Base-by-base conservation (phyloP, 2,797 vertebrate genomes). In the Typhlichthys subterraneus region DNA sequence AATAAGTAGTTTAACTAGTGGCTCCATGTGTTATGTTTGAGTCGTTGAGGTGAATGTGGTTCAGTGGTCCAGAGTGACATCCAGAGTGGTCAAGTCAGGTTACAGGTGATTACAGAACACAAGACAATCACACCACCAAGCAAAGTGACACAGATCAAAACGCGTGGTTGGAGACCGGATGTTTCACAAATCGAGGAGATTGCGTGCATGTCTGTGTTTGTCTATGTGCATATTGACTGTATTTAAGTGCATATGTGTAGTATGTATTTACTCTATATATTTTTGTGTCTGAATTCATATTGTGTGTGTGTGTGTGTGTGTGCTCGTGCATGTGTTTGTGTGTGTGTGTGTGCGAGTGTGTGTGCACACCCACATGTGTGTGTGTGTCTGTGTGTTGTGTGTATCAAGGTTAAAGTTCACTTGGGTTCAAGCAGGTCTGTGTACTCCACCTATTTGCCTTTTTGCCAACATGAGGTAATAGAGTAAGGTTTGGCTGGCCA, bases 341-440 rank as follows among this genome's bases (percentile, higher is more conserved):
- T 23, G 23, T 23, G 23, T 23, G 23, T 23, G 23, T 3, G 23
- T 3, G 19, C 19, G 19, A 23, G 19, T 23, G 19, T 23, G 19
- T 23, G 19, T 23, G 19, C 19, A 23, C 19, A 0, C 19, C 19
- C 19, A 23, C 19, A 23, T 19, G 51, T 65, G 53, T 15, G 12
- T 48, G 31, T 45, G 8, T 54, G 45, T 6, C 14, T 49, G 29
- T 19, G 51, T 65, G 53, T n/a, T 9, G 14, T 56, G 1, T 12
- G 15, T 17, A 58, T 69, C 8, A 49, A 7, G 60, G 73, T 67
- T 4, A 83, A 29, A 66, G 77, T 60, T 79, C 15, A 69, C 0
- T 19, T 4, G 10, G 14, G 53, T 2, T 2, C 14, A 19, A 5
- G 17, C 38, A 54, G 8, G 31, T 12, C 12, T 0, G 3, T 23